Evolutionary conservation across 2,113 vertebrate genomes (phyloP).

Genomic region (Odontophorus gujanensis): DNA sequence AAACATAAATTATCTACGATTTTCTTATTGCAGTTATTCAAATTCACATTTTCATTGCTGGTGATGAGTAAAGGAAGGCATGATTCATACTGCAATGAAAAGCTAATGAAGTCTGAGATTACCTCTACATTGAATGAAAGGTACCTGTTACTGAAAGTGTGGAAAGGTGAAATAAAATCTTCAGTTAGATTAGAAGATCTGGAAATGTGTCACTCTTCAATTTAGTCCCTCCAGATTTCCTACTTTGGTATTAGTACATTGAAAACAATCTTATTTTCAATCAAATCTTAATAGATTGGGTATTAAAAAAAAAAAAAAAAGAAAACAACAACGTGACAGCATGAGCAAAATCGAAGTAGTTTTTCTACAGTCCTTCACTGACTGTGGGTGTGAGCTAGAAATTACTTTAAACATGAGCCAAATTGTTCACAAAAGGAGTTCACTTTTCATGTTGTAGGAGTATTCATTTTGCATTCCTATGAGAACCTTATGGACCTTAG

Average conservation of each 20-base stretch:
- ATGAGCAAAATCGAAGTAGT: neutral
- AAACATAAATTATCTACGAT: constrained; percentile 74
- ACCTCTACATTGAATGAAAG: constrained; percentile 62
- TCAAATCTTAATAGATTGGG: accelerated
- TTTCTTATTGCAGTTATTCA: constrained; percentile 73
- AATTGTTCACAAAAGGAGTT: neutral
- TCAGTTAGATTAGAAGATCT: neutral
- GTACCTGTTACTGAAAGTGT: constrained; percentile 35
- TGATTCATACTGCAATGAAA: constrained; percentile 36
- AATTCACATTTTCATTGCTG: constrained; percentile 55
- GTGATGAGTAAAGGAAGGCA: constrained; percentile 38
- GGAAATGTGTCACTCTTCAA: neutral
- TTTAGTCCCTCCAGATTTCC: neutral
- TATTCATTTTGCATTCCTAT: neutral
- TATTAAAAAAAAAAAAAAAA: neutral
- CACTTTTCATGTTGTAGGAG: neutral
- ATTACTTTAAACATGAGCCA: neutral
- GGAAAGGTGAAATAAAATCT: constrained; percentile 28
- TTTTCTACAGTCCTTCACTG: neutral
- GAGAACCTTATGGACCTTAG: neutral
- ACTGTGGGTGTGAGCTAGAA: neutral
- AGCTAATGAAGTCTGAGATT: constrained; percentile 49
- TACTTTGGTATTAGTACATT: neutral
- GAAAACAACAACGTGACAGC: too few relatives aligned
- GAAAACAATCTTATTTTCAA: neutral